A percentile compares a stretch with the other conserved stretches of the same genome.
Evolutionary conservation across 2,888 invertebrate genomes (phyloP).

Genomic region (Junonia oenone): DNA sequence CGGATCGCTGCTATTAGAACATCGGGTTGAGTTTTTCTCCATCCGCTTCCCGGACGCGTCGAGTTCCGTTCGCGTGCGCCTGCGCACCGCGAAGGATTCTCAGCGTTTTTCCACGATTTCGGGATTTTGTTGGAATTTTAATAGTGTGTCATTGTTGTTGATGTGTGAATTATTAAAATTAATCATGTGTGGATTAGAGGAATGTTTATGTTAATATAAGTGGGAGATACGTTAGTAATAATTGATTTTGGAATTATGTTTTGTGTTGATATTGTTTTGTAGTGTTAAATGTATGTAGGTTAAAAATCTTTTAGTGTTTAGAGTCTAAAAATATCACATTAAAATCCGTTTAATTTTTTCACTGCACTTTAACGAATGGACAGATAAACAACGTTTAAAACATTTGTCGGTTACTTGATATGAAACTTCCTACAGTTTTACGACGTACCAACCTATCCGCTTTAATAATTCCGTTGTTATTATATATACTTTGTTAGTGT

Average conservation of each 20-base stretch:
- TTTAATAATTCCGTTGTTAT: not conserved
- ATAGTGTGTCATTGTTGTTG: not conserved
- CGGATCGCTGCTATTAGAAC: conserved; percentile 40
- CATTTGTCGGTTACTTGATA: not conserved
- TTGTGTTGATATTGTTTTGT: not conserved
- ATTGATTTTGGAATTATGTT: not conserved
- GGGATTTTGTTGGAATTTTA: conserved; percentile 6
- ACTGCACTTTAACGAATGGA: not conserved
- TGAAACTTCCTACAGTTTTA: not conserved
- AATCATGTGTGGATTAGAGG: no score
- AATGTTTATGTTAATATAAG: no score
- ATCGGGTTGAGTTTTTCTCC: conserved; percentile 43
- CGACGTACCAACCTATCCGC: not conserved
- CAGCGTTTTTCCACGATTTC: conserved; percentile 23
- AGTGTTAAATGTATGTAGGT: not conserved
- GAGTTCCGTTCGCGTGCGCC: conserved; percentile 65
- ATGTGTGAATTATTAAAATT: not conserved
- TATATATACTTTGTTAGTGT: not conserved
- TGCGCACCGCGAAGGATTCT: conserved; percentile 39
- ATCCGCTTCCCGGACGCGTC: conserved; percentile 69
- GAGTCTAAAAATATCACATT: not conserved
- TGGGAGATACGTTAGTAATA: no score
- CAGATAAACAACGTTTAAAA: not conserved
- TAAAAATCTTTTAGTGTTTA: not conserved
- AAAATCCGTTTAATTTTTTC: not conserved